Evolutionary conservation across 1,140 invertebrate species (phyloP), one percentile per base, ranked within the genome.

Genomic region (Heterodera schachtii): DNA sequence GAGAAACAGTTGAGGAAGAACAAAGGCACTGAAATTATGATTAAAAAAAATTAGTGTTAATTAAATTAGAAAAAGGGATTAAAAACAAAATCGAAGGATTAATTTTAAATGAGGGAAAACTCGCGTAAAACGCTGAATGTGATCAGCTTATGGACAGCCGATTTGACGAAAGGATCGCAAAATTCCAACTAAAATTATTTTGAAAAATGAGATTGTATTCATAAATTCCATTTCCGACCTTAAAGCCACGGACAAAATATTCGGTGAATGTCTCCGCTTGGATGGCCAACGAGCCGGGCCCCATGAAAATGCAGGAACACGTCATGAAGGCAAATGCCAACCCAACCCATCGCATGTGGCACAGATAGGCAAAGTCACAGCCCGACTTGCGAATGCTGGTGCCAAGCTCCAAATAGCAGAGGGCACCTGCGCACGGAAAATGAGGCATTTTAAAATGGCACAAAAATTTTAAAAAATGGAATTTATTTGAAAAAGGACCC

Each of bases 1-100:
- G 86, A 87, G 73, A 87, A 87, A 52, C 87, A 88, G 71, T 87
- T 87, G 6, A 87, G 71, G 64, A 81, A 85, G 46, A 21, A 60
- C 2, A 83, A 60, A 9, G 83, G 44, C 31, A 52, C 82, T 83
- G 9, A 52, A 31, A 31, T 31, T 31, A 31, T 31, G 1, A 31
- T 31, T 31, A 31, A 31, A 31, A 31, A 31, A 31, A 31, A 31
- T 31, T 31, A 31, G 31, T 31, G 31, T 31, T 31, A 31, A 31
- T 31, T 31, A 31, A 31, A 31, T 31, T 31, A 31, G 31, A 31
- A 31, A 31, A 31, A 31, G 31, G 31, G 31, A 31, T 31, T 31
- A 31, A 31, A 31, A 31, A 31, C 0, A 31, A 31, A 31, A 31
- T 31, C 31, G 31, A 31, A 31, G 31, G 31, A 0, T 31, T 31